phyloP scores from a whole-genome alignment of 2,888 invertebrate genomes.

The Sussaba pulchella region DNA sequence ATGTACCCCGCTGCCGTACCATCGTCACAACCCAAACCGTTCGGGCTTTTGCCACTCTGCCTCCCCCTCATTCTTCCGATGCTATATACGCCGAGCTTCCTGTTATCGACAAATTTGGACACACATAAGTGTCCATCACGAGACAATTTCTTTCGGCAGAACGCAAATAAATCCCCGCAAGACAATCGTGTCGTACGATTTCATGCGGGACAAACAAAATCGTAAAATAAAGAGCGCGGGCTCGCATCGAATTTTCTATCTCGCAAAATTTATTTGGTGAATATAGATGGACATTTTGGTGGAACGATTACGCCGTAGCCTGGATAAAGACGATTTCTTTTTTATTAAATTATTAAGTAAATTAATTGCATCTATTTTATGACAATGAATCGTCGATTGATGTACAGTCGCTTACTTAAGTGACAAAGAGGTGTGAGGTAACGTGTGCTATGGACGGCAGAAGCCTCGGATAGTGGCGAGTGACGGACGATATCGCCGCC shows the following conservation, averaged over 20 bases:
- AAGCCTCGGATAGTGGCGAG: slow-evolving; percentile 22
- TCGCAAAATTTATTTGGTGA: not conserved
- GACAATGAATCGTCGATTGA: no score
- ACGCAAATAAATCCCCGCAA: not conserved
- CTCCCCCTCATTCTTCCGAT: not conserved
- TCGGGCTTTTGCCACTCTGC: slow-evolving; percentile 34
- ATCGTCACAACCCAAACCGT: slow-evolving; percentile 24
- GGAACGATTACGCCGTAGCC: no score
- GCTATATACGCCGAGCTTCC: not conserved
- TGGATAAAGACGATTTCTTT: no score
- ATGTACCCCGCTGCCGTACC: slow-evolving; percentile 20
- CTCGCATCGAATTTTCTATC: not conserved
- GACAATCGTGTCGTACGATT: not conserved
- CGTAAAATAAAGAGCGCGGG: not conserved
- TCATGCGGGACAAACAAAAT: not conserved
- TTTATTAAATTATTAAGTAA: no score
- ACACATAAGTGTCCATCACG: slow-evolving; percentile 5
- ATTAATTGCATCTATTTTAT: no score
- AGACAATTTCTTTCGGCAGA: not conserved
- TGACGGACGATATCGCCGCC: slow-evolving; percentile 21
- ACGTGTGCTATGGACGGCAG: not conserved
- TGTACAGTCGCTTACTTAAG: not conserved
- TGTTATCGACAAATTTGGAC: slow-evolving; percentile 30
- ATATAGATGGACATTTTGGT: no score
- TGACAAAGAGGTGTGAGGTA: not conserved